Conservation (phyloP, 1,140 invertebrate genomes). For the Drosophila sechellia region DNA sequence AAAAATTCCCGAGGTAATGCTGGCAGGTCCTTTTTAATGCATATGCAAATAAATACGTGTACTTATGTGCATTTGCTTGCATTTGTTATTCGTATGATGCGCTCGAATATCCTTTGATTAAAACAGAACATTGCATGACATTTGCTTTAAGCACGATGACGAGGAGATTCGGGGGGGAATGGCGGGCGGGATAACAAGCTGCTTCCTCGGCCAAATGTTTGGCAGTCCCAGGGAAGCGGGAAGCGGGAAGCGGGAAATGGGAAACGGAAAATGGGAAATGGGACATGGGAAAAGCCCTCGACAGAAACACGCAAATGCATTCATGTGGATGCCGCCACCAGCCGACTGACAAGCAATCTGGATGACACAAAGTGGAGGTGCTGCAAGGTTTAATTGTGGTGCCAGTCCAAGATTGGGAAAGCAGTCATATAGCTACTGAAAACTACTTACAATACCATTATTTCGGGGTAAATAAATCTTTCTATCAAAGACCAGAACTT, state of each 20-base stretch:
- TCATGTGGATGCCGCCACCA: constrained; percentile 13
- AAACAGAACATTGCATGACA: constrained; percentile 49
- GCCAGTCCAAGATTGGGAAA: too few species aligned
- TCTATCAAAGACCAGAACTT: too few species aligned
- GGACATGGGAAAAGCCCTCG: constrained; percentile 20
- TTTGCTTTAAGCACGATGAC: constrained; percentile 12
- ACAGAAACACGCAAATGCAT: constrained; percentile 49
- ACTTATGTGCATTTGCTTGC: constrained; percentile 15
- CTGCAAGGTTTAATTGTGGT: neutral
- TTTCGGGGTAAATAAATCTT: neutral
- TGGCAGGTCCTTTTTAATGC: constrained; percentile 6
- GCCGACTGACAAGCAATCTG: constrained; percentile 27
- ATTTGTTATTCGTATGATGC: constrained; percentile 34
- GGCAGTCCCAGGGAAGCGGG: neutral
- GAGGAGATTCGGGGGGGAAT: neutral
- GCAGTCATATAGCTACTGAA: too few species aligned
- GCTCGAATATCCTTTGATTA: constrained; percentile 45
- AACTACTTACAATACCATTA: neutral
- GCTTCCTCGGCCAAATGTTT: constrained; percentile 3
- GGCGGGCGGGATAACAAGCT: constrained; percentile 1
- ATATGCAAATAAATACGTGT: constrained; percentile 1
- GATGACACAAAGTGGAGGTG: neutral
- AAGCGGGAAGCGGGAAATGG: too few species aligned
- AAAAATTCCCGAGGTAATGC: constrained; percentile 7
- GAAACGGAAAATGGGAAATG: constrained; percentile 5